Evolutionary conservation across 2,888 invertebrate genomes (phyloP), one percentile per base, ranked within the genome.

Genomic region (Sinodicranocentrus sp.): DNA sequence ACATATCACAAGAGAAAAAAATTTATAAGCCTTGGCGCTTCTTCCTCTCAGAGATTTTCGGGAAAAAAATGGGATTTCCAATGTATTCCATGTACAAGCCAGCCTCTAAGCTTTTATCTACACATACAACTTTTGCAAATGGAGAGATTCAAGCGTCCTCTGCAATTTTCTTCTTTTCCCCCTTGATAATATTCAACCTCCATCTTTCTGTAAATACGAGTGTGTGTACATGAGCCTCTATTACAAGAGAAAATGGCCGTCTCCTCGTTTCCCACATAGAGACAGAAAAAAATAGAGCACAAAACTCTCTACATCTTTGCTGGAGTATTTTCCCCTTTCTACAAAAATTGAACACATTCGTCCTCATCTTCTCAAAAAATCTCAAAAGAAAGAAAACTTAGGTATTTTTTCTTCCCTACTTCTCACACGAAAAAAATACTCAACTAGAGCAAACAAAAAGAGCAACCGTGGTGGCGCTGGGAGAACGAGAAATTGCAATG

Each of bases 81-180:
- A 70, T 78, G 21, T 61, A 57, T 13, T 57, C 59, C 19, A 61
- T 1, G 17, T 15, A 59, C 59, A 28, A 33, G 28, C n/a, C 2
- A 6, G 3, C 57, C 43, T 52, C 57, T 71, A 77, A 83, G 77
- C 73, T 72, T 82, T 73, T 82, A 73, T 73, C 73, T 73, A 59
- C 68, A 82, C 82, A 82, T 33, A 82, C 23, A 70, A 44, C 21
- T 44, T 19, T 52, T 39, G 39, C 13, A 39, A 13, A 39, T 39
- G 13, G 39, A 13, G 13, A 13, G 39, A 5, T 39, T 39, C 39
- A 6, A 33, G 33, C 3, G 10, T 6, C 33, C 33, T 6, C 33
- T 10, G 10, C 33, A 33, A 3, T 33, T n/a, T 48, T 48, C n/a
- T 48, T 5, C 48, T 15, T 10, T n/a, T 10, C 15, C 10, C 57